These are phyloP conservation scores for Atlantisia rogersi DNA, from an alignment of 2,113 vertebrate species.

Conservation along the genomic window DNA sequence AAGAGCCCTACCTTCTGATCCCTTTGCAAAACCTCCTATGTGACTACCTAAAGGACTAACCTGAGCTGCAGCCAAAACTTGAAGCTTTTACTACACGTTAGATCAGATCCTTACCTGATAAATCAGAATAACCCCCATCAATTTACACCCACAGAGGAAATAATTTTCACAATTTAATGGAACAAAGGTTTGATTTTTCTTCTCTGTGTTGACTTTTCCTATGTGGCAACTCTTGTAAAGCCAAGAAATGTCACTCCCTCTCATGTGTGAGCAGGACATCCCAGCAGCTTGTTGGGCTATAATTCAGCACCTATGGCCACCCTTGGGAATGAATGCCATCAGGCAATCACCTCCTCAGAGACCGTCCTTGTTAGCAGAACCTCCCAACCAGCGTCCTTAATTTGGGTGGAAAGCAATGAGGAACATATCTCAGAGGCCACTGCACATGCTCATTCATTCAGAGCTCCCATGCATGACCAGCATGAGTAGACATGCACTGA, in stretches of 20 bases:
- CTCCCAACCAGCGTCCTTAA: neutral
- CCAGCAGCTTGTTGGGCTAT: neutral
- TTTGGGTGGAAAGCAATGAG: neutral
- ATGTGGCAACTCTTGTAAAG: neutral
- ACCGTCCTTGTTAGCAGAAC: neutral
- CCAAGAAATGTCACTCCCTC: neutral
- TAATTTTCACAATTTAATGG: neutral
- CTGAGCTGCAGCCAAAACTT: neutral
- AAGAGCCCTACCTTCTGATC: slow-evolving; percentile 13
- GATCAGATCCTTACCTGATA: slow-evolving; percentile 39
- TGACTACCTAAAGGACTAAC: slow-evolving; percentile 11
- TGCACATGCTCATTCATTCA: neutral
- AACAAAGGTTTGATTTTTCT: slow-evolving; percentile 44
- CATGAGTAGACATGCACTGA: neutral
- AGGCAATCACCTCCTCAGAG: neutral
- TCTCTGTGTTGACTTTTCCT: neutral
- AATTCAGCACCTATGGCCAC: neutral
- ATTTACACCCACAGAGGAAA: slow-evolving; percentile 40
- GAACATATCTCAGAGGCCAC: neutral
- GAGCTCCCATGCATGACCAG: neutral
- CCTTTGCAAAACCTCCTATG: slow-evolving; percentile 9
- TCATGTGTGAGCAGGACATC: neutral
- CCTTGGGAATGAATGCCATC: neutral
- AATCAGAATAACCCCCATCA: slow-evolving; percentile 28
- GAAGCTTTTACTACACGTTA: slow-evolving; percentile 6